Base-by-base conservation (phyloP, 2,888 invertebrate genomes). In the Ramazzottius varieornatus region DNA sequence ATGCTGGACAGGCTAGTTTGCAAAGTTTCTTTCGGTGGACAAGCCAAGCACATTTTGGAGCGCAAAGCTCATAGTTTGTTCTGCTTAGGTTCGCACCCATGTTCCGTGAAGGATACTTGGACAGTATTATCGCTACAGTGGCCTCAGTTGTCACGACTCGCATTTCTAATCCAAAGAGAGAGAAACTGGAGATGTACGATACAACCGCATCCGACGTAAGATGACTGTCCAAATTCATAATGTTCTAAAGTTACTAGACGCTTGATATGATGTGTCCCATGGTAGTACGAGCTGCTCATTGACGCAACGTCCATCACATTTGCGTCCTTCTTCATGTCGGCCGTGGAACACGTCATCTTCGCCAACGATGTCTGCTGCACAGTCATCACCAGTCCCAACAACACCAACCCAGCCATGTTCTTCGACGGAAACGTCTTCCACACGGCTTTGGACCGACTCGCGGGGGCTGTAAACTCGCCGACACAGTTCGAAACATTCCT, bases 291-390 rank as follows among this genome's bases (percentile, higher is more conserved):
- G 8, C 29, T 54, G 54, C 16, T 54, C n/a, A 29, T 29, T 4
- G 29, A 16, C 54, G 54, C 4, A 4, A 16, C 4, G 4, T 54
- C 54, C 54, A 54, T 54, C 29, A 54, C 54, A 8, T 54, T 54
- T 24, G 54, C 54, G 20, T 54, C 54, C n/a, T 54, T 16, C 29
- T 54, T 54, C 54, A 54, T 54, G 54, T 16, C 54, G 20, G 54
- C 54, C 16, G 54, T 54, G 54, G 54, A 54, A 4, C 54, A 54
- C 54, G 54, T 54, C 54, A 54, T 54, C 54, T 54, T 54, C 29
- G 54, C 29, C 54, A 54, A 54, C 54, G 54, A 54, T 29, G 29
- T 54, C 29, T 8, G 8, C 29, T 4, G 29, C 29, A 4, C 4
- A 24, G n/a, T 29, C 54, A 54, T 54, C 29, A 4, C 54, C 8